Conservation (phyloP, 2,113 vertebrate species). For the Brienomyrus longianalis region DNA sequence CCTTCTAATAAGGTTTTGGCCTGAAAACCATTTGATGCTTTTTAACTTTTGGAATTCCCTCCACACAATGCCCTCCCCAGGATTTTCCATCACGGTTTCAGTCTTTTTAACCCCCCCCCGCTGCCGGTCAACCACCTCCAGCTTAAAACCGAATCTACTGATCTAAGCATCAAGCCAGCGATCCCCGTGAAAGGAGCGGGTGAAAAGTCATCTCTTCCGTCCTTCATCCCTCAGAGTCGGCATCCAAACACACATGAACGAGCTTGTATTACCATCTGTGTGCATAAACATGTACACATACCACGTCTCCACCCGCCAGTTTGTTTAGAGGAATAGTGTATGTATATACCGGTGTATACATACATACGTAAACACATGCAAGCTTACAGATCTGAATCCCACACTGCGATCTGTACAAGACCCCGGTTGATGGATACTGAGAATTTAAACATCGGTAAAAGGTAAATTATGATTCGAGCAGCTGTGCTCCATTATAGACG, state of each 20-base stretch:
- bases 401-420: not conserved
- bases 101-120: conserved; percentile 23
- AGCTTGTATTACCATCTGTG: not conserved
- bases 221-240: not conserved
- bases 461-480: not conserved
- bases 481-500: not conserved
- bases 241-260: not conserved
- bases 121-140: conserved; percentile 18
- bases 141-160: conserved; percentile 18
- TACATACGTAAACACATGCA: not conserved
- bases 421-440: not conserved
- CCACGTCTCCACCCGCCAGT: not conserved
- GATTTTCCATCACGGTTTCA: conserved; percentile 30
- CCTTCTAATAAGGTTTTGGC: conserved; percentile 37
- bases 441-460: not conserved
- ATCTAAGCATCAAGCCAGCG: conserved; percentile 23
- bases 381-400: not conserved
- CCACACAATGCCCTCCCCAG: not conserved
- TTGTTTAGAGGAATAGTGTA: not conserved
- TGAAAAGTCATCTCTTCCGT: not conserved
- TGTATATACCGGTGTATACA: not conserved
- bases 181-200: not conserved
- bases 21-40: conserved; percentile 30
- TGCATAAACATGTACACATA: not conserved
- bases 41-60: conserved; percentile 29